These are phyloP conservation scores for Prionailurus viverrinus DNA, from an alignment of 2,113 vertebrate species.

Conservation along the genomic window DNA sequence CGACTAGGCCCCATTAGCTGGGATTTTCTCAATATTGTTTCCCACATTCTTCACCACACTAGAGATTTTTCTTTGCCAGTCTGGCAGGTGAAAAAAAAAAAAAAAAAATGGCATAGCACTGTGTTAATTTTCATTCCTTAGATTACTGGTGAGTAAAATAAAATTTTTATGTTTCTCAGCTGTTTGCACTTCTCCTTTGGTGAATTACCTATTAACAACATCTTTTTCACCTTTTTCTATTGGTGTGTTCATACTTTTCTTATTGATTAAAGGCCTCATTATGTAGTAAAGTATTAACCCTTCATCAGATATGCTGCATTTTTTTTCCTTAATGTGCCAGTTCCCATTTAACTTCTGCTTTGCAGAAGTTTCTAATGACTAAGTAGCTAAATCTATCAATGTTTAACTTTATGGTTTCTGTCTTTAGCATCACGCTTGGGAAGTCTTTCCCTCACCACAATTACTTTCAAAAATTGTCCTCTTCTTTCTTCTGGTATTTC, in stretches of 20 bases:
- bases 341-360: conserved; percentile 31
- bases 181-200: conserved; percentile 29
- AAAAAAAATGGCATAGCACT: neutral
- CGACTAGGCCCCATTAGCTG: neutral
- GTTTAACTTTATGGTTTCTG: conserved; percentile 64
- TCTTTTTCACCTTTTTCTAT: conserved; percentile 37
- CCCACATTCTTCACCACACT: conserved; percentile 35
- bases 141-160: neutral
- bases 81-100: neutral
- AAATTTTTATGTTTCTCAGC: conserved; percentile 11
- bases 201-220: neutral
- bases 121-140: conserved; percentile 62
- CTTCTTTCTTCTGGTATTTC: conserved; percentile 24
- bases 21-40: conserved; percentile 41
- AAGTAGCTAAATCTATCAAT: conserved; percentile 52
- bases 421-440: conserved; percentile 33
- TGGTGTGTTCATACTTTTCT: conserved; percentile 25
- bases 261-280: neutral
- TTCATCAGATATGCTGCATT: conserved; percentile 5
- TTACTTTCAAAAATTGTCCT: neutral
- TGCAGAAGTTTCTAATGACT: conserved; percentile 60
- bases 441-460: conserved; percentile 29
- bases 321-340: neutral
- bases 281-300: conserved; percentile 10
- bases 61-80: conserved; percentile 36